phyloP scores from a whole-genome alignment of 1,140 invertebrate genomes.

The Drosophila hydei region DNA sequence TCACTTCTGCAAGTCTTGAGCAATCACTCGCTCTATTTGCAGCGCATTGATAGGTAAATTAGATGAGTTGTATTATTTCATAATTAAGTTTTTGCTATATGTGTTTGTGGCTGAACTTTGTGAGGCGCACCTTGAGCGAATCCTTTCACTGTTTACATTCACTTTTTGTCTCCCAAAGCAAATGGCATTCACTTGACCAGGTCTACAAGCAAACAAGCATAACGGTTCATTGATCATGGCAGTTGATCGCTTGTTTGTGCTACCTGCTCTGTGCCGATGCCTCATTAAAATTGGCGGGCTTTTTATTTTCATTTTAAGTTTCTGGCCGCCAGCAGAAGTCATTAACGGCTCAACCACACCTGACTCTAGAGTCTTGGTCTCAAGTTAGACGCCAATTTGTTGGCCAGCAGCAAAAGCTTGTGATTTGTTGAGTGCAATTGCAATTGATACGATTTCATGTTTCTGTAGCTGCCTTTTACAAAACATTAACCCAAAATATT shows the following conservation, averaged over 20 bases:
- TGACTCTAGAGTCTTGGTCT: conserved; percentile 22
- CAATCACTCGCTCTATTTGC: conserved; percentile 61
- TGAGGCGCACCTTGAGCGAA: conserved; percentile 44
- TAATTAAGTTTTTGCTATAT: neutral
- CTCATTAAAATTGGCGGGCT: conserved; percentile 58
- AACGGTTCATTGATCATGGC: conserved; percentile 23
- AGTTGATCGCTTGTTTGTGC: conserved; percentile 37
- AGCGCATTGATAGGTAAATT: conserved; percentile 70
- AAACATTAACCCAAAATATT: conserved; percentile 51
- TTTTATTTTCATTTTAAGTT: conserved; percentile 19
- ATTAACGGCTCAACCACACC: conserved; percentile 69
- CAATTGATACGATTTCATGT: conserved; percentile 57
- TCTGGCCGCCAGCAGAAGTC: conserved; percentile 69
- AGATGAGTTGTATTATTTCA: conserved; percentile 8
- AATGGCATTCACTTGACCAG: conserved; percentile 51
- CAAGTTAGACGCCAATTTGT: conserved; percentile 46
- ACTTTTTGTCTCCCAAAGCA: conserved; percentile 14
- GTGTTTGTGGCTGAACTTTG: conserved; percentile 14
- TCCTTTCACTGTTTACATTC: conserved; percentile 39
- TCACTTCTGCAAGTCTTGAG: conserved; percentile 1
- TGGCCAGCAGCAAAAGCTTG: conserved; percentile 37
- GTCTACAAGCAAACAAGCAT: conserved; percentile 12
- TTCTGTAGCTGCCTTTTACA: conserved; percentile 18
- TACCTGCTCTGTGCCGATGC: conserved; percentile 31
- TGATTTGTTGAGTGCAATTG: conserved; percentile 66